A percentile compares a stretch with the other conserved stretches of the same genome.
Evolutionary conservation across 2,113 vertebrate genomes (phyloP).

Genomic region (Eubucco bourcierii): DNA sequence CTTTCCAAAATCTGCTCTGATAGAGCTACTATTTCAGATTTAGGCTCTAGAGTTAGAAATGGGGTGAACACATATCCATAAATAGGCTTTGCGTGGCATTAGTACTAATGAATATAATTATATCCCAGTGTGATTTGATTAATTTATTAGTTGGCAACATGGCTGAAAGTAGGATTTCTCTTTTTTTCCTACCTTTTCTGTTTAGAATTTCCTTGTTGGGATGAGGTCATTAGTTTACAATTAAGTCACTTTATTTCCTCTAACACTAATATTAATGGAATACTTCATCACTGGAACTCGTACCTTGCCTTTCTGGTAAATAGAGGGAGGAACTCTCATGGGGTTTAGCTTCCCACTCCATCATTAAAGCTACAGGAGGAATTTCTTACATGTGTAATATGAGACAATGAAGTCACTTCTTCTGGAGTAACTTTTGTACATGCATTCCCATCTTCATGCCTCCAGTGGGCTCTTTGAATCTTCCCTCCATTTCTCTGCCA

Average conservation of each 20-base stretch:
- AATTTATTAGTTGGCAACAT: slow-evolving; percentile 74
- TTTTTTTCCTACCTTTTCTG: slow-evolving; percentile 68
- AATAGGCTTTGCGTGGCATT: slow-evolving; percentile 67
- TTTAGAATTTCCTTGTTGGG: slow-evolving; percentile 72
- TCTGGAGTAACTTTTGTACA: slow-evolving; percentile 5
- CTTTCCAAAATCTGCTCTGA: slow-evolving; percentile 28
- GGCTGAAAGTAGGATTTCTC: slow-evolving; percentile 33
- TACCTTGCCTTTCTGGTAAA: slow-evolving; percentile 67
- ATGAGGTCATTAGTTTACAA: slow-evolving; percentile 75
- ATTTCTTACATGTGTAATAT: slow-evolving; percentile 62
- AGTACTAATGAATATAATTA: slow-evolving; percentile 76
- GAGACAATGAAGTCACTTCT: slow-evolving; percentile 45
- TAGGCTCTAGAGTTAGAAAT: slow-evolving; percentile 57
- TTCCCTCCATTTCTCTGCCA: not conserved
- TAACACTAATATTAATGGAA: slow-evolving; percentile 72
- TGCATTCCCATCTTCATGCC: not conserved
- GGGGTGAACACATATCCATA: slow-evolving; percentile 59
- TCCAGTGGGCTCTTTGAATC: not conserved
- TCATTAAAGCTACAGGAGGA: slow-evolving; percentile 49
- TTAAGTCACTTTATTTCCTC: slow-evolving; percentile 71
- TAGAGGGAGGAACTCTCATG: slow-evolving; percentile 46
- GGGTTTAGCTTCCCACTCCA: slow-evolving; percentile 62
- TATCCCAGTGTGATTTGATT: slow-evolving; percentile 71
- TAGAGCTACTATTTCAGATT: slow-evolving; percentile 51
- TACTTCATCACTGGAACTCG: slow-evolving; percentile 63